phyloP scores from a whole-genome alignment of 2,888 invertebrate species.

The Alitta virens region DNA sequence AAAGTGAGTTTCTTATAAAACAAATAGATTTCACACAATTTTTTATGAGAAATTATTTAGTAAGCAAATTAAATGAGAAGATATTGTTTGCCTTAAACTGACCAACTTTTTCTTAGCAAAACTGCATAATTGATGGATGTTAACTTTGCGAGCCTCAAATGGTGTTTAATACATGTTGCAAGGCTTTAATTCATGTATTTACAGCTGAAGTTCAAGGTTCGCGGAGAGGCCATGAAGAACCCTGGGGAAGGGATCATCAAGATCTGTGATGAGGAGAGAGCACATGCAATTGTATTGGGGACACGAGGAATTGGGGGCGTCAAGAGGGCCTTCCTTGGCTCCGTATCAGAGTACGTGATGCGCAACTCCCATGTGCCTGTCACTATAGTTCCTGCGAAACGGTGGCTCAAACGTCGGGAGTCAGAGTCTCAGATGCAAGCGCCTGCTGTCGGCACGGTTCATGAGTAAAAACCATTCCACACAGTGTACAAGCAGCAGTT shows the following conservation, averaged over 20 bases:
- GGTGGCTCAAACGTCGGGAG: not conserved
- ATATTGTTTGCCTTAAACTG: not conserved
- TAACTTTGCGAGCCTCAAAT: no score
- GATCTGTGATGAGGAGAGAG: slow-evolving; percentile 27
- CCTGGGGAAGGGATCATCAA: slow-evolving; percentile 30
- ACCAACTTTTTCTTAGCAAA: not conserved
- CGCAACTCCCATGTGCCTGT: slow-evolving; percentile 24
- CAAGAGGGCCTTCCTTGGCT: slow-evolving; percentile 23
- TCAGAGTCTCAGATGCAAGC: not conserved
- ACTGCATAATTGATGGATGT: no score
- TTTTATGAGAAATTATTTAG: no score
- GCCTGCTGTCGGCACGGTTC: not conserved
- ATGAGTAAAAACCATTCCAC: not conserved
- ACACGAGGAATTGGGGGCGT: slow-evolving; percentile 23
- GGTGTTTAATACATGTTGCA: not conserved
- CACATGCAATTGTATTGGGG: slow-evolving; percentile 28
- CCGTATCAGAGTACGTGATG: slow-evolving; percentile 29
- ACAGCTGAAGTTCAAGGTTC: slow-evolving; percentile 30
- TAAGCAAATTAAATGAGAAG: no score
- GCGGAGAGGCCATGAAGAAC: slow-evolving; percentile 24
- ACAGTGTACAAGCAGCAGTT: no score
- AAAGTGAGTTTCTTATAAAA: no score
- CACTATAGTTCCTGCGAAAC: slow-evolving; percentile 22
- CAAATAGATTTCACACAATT: no score
- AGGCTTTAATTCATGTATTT: no score